Base-by-base conservation (phyloP, 2,113 vertebrate genomes). In the Saguinus midas region DNA sequence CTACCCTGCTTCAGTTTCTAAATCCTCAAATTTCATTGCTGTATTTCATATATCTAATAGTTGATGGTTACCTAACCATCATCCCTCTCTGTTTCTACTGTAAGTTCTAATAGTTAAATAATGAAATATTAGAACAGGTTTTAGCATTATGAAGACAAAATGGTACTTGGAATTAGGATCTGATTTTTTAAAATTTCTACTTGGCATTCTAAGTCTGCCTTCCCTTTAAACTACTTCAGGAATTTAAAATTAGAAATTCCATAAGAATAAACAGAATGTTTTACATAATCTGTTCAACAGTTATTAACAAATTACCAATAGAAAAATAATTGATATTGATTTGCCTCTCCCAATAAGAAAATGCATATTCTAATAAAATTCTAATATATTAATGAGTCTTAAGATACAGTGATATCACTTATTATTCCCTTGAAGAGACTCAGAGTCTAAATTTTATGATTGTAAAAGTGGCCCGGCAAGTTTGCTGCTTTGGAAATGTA, bases 281-380 rank as follows among this genome's bases (percentile, higher is more conserved):
- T 68, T 66, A 58, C 50, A 75, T 50, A 73, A 80, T 79, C 35
- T 20, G 58, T 85, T 91, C 27, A 85, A 52, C 8, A 45, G n/a
- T 61, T 96, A 45, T 79, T 86, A 92, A 61, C 2, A 91, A 93
- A 23, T 64, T 66, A 81, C 13, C 25, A 75, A 92, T 79, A 57
- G 14, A 68, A 84, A 12, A 43, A 27, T 91, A 88, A 64, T 93
- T 97, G 93, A 91, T 78, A 79, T 23, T 73, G 6, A 95, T 66
- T 95, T 86, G 4, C 13, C 17, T 94, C 32, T 76, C 84, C 35
- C 32, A 87, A 6, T 89, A 96, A 73, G 25, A 92, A 90, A 32
- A 94, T 50, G 79, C 4, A 6, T 52, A 48, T 61, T 96, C 79
- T 25, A 82, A 87, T 83, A 66, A n/a, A 82, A 45, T 86, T 85